phyloP scores from a whole-genome alignment of 2,113 vertebrate genomes.

The Columba livia region DNA sequence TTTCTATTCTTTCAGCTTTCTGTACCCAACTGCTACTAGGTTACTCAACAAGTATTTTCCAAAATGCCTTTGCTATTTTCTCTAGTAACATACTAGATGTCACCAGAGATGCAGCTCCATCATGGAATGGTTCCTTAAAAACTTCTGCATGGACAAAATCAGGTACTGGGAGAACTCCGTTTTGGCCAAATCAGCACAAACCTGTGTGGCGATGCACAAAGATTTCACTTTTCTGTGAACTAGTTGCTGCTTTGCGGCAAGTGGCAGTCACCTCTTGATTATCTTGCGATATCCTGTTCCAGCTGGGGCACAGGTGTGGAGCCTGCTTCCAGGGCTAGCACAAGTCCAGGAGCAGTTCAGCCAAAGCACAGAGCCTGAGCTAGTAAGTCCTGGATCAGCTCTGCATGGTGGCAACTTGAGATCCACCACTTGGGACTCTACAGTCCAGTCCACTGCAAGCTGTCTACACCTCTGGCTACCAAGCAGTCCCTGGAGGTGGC shows the following conservation, averaged over 20 bases:
- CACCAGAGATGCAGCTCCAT: background rate
- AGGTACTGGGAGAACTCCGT: background rate
- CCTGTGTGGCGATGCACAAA: background rate
- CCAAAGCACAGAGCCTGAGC: background rate
- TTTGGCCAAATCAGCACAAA: background rate
- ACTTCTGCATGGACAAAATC: background rate
- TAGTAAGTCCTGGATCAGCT: background rate
- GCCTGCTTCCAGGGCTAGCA: background rate
- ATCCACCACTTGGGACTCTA: too few species aligned
- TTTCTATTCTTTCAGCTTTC: background rate
- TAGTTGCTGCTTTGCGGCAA: background rate
- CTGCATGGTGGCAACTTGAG: background rate
- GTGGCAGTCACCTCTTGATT: background rate
- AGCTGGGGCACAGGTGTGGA: background rate
- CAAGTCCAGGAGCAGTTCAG: background rate
- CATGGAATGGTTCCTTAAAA: background rate
- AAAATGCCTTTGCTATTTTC: background rate
- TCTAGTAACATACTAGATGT: background rate
- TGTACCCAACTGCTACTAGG: background rate
- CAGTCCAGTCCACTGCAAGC: background rate
- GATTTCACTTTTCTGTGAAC: background rate
- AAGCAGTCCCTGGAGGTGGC: background rate
- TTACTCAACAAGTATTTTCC: background rate
- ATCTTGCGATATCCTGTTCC: background rate
- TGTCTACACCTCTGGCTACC: background rate